Evolutionary conservation across 92 coral and sea anemone species (phyloP).

Genomic region (Zoanthus sociatus): DNA sequence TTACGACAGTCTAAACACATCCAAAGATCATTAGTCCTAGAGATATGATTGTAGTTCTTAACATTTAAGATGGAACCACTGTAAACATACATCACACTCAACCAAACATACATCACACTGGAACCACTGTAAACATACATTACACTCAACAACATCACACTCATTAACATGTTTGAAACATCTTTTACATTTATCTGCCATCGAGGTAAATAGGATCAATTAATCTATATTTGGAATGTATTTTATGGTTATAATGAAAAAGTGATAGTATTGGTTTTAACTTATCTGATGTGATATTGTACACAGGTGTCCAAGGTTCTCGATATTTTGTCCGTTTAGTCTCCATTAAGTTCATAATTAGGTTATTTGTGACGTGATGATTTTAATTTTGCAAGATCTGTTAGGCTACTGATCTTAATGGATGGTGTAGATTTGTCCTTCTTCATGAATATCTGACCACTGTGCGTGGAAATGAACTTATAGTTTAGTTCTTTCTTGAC

Average conservation of each 20-base stretch:
- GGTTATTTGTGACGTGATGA: background rate
- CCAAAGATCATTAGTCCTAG: too few relatives aligned
- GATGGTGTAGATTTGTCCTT: slow-evolving; percentile 3
- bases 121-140: too few relatives aligned
- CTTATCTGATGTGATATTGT: too few relatives aligned
- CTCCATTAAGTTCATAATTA: background rate
- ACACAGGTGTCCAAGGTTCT: background rate
- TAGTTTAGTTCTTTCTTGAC: slow-evolving; percentile 14
- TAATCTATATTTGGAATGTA: background rate
- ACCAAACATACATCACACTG: too few relatives aligned
- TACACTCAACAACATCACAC: too few relatives aligned
- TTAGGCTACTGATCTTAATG: slow-evolving; percentile 11
- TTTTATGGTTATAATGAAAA: background rate
- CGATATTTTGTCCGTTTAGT: background rate
- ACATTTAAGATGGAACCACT: too few relatives aligned
- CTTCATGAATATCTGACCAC: slow-evolving; percentile 8
- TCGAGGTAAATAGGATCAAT: too few relatives aligned
- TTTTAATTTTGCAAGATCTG: slow-evolving; percentile 4
- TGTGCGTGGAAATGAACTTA: slow-evolving; percentile 7
- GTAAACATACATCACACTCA: too few relatives aligned
- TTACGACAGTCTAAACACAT: too few relatives aligned
- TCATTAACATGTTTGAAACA: too few relatives aligned
- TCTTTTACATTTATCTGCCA: too few relatives aligned
- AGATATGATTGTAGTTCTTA: too few relatives aligned
- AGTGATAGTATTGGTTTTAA: background rate